These are phyloP conservation scores for Gnatocerus cornutus DNA, from an alignment of 2,888 invertebrate species.

Conservation along the genomic window DNA sequence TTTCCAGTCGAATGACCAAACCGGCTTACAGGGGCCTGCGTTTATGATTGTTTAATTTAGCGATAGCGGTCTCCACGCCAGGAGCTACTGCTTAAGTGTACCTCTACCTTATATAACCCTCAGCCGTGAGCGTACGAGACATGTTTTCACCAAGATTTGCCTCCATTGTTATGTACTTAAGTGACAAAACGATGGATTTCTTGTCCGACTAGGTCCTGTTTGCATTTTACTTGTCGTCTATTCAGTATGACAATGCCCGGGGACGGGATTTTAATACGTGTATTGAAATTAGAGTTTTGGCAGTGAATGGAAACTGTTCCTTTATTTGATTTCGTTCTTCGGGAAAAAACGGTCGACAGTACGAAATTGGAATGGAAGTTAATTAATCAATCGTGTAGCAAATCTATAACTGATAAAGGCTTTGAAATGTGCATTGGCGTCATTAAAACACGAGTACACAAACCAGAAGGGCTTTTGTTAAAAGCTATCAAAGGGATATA, in stretches of 20 bases:
- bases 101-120: slow-evolving; percentile 19
- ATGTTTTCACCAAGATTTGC: slow-evolving; percentile 55
- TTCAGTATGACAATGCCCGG: slow-evolving; percentile 36
- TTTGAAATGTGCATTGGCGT: not conserved
- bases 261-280: slow-evolving; percentile 49
- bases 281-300: slow-evolving; percentile 57
- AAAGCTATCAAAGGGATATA: slow-evolving; percentile 22
- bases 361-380: slow-evolving; percentile 13
- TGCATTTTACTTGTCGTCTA: slow-evolving; percentile 47
- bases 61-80: slow-evolving; percentile 56
- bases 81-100: slow-evolving; percentile 40
- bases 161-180: slow-evolving; percentile 63
- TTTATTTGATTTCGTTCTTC: slow-evolving; percentile 39
- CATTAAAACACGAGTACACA: slow-evolving; percentile 10
- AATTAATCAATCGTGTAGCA: not conserved
- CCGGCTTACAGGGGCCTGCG: slow-evolving; percentile 59
- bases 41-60: slow-evolving; percentile 68
- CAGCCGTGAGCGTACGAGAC: slow-evolving; percentile 58
- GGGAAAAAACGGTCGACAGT: slow-evolving; percentile 22
- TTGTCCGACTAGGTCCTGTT: slow-evolving; percentile 60
- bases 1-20: slow-evolving; percentile 45
- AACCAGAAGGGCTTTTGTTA: slow-evolving; percentile 15
- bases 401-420: not conserved
- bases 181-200: slow-evolving; percentile 61
- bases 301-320: slow-evolving; percentile 47